Evolutionary conservation across 2,797 vertebrate genomes (phyloP), one percentile per base, ranked within the genome.

Genomic region (Danio albolineatus): DNA sequence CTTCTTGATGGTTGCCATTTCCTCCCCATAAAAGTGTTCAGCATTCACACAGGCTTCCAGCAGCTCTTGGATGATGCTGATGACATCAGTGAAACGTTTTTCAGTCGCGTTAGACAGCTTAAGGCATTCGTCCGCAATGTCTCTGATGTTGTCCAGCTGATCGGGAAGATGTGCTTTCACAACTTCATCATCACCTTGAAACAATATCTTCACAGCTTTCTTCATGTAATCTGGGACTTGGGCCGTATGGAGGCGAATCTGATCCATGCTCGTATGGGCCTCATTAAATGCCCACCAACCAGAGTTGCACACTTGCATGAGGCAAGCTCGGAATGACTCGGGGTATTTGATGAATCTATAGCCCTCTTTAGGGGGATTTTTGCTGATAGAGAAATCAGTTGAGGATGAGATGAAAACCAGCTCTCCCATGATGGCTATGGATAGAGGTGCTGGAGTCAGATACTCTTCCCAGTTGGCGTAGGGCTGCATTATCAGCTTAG

Each of bases 221-320:
- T 74, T 87, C 39, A 87, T 83, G 75, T 85, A 78, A 9, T 19
- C 54, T 7, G 87, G 84, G 13, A 88, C 76, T 53, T 78, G 82
- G 6, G 5, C 49, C 16, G 84, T 73, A 6, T 82, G 67, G 2
- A 85, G 67, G 19, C 79, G 61, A 51, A 88, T 90, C 53, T 84
- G 62, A 54, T 87, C 82, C 87, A 85, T 88, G 57, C 82, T 88
- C 56, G 64, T 86, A 41, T 89, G 86, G 38, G 86, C 86, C 13
- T 87, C 76, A 3, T 85, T 87, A 74, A 90, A 90, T 17, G 87
- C 86, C 2, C 8, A 10, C 87, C 89, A 87, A 1, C 85, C 86
- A 64, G 56, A 51, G 16, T 86, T 87, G 73, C 84, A 83, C 21
- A 89, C 84, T 75, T 89, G 87, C 81, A 85, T 85, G n/a, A 89